phyloP scores from a whole-genome alignment of 2,888 invertebrate genomes.

The Hirtodrosophila duncani region DNA sequence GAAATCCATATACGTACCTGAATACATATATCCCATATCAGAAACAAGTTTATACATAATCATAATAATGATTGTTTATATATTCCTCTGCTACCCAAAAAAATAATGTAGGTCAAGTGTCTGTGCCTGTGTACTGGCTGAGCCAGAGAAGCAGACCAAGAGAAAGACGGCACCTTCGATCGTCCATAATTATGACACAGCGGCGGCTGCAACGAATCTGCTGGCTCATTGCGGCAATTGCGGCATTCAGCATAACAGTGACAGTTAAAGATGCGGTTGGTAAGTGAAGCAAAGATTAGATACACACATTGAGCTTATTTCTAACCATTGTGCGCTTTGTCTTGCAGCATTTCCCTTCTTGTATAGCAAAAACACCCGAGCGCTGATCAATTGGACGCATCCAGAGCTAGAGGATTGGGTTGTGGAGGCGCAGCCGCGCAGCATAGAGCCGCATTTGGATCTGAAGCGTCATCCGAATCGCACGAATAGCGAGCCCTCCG shows the following conservation, averaged over 20 bases:
- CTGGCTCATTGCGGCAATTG: slow-evolving; percentile 59
- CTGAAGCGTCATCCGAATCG: slow-evolving; percentile 68
- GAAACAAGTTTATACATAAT: slow-evolving; percentile 51
- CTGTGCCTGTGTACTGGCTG: slow-evolving; percentile 26
- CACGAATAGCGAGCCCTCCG: slow-evolving; percentile 63
- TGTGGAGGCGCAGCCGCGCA: slow-evolving; percentile 74
- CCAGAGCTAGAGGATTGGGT: slow-evolving; percentile 74
- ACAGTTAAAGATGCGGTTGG: slow-evolving; percentile 41
- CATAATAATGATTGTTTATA: slow-evolving; percentile 51
- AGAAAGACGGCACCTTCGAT: too few relatives aligned
- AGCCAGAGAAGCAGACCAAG: slow-evolving; percentile 8
- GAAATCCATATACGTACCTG: too few relatives aligned
- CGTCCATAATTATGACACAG: slow-evolving; percentile 52
- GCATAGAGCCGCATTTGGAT: slow-evolving; percentile 76
- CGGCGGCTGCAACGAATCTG: slow-evolving; percentile 36
- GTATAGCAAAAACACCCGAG: slow-evolving; percentile 58
- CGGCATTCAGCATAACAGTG: slow-evolving; percentile 26
- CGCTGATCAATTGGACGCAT: slow-evolving; percentile 74
- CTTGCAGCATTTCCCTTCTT: slow-evolving; percentile 73
- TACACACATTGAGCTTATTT: too few relatives aligned
- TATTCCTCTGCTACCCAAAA: slow-evolving; percentile 18
- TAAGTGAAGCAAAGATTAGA: too few relatives aligned
- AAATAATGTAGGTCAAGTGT: slow-evolving; percentile 67
- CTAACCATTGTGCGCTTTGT: background rate
- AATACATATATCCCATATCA: too few relatives aligned